Conservation (phyloP, 2,888 invertebrate species). For the Chydorus sphaericus region DNA sequence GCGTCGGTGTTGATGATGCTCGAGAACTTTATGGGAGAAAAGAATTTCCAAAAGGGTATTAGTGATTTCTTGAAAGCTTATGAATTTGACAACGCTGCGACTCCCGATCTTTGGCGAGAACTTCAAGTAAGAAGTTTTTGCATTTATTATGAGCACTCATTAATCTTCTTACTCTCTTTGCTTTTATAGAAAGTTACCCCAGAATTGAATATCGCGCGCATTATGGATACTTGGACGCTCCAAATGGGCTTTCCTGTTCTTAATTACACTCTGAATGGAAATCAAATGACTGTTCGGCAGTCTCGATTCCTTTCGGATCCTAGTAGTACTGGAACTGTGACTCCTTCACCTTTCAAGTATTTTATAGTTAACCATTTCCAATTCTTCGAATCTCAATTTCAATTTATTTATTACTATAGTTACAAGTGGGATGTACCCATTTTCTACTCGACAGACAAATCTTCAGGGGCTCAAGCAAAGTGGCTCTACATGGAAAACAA, state of each 20-base stretch:
- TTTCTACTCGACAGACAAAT: constrained; percentile 48
- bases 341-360: constrained; percentile 10
- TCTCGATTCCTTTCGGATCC: constrained; percentile 58
- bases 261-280: constrained; percentile 34
- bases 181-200: constrained; percentile 27
- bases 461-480: constrained; percentile 24
- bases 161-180: background rate
- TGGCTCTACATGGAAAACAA: constrained; percentile 26
- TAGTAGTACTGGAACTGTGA: constrained; percentile 24
- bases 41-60: constrained; percentile 54
- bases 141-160: background rate
- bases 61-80: constrained; percentile 54
- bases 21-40: constrained; percentile 58
- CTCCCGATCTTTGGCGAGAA: constrained; percentile 55
- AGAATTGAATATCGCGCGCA: constrained; percentile 31
- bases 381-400: background rate
- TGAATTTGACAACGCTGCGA: constrained; percentile 59
- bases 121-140: constrained; percentile 33
- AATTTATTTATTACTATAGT: constrained; percentile 25
- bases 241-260: constrained; percentile 80
- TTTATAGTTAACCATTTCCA: constrained; percentile 31
- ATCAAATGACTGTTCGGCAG: constrained; percentile 46
- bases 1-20: constrained; percentile 76
- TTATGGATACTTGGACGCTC: constrained; percentile 78
- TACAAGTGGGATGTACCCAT: constrained; percentile 79